Base-by-base conservation (phyloP, 1,140 invertebrate species). In the Brachionus calyciflorus region DNA sequence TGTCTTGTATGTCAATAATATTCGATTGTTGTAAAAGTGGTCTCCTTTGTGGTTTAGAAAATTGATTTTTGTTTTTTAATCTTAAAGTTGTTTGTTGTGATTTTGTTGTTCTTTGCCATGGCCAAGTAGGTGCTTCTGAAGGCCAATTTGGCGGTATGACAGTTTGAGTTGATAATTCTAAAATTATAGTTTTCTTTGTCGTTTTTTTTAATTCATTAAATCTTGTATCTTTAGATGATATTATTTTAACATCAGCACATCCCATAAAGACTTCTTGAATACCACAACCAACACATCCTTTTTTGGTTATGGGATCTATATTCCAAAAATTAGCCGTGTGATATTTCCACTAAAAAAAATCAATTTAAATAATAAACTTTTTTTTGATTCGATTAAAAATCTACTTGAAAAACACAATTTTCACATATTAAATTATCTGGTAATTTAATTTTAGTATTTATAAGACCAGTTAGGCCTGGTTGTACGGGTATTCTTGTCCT, bases 361-460 rank as follows among this genome's bases (percentile, higher is more conserved):
- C 33, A 37, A 9, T 37, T 37, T 37, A 5, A 37, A 9, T 83
- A 83, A 19, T 84, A 78, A 1, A 84, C n/a, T n/a, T n/a, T 80
- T 78, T 83, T 84, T 19, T 80, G 81, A n/a, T 69, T 49, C 33
- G 33, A 37, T 37, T 37, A 5, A 5, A 37, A 37, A 37, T 9
- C 9, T 37, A 37, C 33, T 37, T 83, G 84, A n/a, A 85, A 79
- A 2, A 84, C 81, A 78, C 84, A 85, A 24, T 81, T 81, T 14
- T 77, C 49, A 77, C 84, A 85, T 6, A 30, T 78, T 0, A 85
- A 76, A 73, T 78, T 78, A 14, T 68, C 6, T 10, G 84, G 84
- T 1, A 83, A 55, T n/a, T 70, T 17, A 1, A 75, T 24, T 68
- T 79, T 53, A 19, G 75, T 28, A 63, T 30, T 51, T 12, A 60